Conservation (phyloP, 2,888 invertebrate genomes). For the Xanthia icteritia region DNA sequence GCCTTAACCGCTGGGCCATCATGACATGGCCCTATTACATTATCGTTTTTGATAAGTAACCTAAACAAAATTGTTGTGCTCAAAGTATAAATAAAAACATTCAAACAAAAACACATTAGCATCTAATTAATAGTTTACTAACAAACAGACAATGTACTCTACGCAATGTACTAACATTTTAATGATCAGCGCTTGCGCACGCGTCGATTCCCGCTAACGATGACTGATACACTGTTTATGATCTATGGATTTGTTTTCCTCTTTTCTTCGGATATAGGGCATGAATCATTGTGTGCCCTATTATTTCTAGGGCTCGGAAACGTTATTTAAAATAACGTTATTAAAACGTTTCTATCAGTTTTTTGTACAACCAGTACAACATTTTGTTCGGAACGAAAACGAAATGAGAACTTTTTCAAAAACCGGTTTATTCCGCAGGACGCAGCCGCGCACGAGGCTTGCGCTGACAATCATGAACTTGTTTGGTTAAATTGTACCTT, state of each 20-base stretch:
- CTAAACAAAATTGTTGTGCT: not conserved
- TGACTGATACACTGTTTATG: slow-evolving; percentile 69
- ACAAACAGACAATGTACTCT: slow-evolving; percentile 48
- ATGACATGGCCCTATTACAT: too few relatives aligned
- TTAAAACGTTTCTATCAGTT: too few relatives aligned
- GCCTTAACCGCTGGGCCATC: too few relatives aligned
- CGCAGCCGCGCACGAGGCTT: too few relatives aligned
- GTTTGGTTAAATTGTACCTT: too few relatives aligned
- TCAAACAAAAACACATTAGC: slow-evolving; percentile 47
- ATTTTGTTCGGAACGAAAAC: too few relatives aligned
- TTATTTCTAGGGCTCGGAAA: not conserved
- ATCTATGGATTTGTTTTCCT: slow-evolving; percentile 59
- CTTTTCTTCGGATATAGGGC: not conserved
- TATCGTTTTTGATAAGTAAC: not conserved
- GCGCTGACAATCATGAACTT: too few relatives aligned
- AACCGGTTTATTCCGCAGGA: too few relatives aligned
- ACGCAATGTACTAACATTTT: slow-evolving; percentile 33
- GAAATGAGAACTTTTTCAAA: too few relatives aligned
- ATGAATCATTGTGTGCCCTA: not conserved
- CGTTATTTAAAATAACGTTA: too few relatives aligned
- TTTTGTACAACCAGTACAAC: too few relatives aligned
- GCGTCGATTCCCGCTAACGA: slow-evolving; percentile 70
- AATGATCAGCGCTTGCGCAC: slow-evolving; percentile 46
- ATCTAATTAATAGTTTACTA: slow-evolving; percentile 46
- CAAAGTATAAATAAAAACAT: not conserved